Base-by-base conservation (phyloP, 2,888 invertebrate species). In the Polymixis flavicincta region DNA sequence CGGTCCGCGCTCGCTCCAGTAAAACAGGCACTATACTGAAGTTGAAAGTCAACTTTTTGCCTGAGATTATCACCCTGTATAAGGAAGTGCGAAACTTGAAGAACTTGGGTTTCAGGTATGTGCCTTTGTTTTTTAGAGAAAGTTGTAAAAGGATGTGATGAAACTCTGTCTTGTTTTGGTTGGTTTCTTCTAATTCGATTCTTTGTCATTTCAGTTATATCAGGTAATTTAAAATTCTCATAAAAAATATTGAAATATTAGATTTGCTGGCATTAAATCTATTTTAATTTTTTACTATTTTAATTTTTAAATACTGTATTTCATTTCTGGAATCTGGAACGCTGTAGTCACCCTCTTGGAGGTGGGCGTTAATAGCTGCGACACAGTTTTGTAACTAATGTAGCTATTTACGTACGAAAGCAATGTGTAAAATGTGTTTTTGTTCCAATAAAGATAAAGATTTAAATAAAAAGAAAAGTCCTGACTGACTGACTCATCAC, bases 11-110 rank as follows among this genome's bases (percentile, higher is more conserved):
- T n/a, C 97, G 98, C 80, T 97, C 97, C 70, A 98, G 98, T 71
- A 98, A 98, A 85, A 97, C 97, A 4, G 97, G 97, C 19, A 99
- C 98, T 90, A 97, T 99, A n/a, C 96, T 99, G 66, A 99, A 98
- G 90, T 93, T 99, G 76, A 98, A 98, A 93, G 98, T 98, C 0
- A 99, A 99, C 96, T 99, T 99, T 93, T 97, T 99, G 76, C 99
- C 99, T 0, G 99, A 99, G 95, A 99, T 99, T 90, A 99, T 99
- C 82, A 99, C 99, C 0, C 97, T 99, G 55, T 99, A 99, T 59
- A 99, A 99, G 95, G 99, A 99, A 97, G 99, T 99, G 50, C 97
- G 99, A 67, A 99, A 99, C 95, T 97, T 99, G 92, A 99, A 99
- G 92, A 99, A 98, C 94, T 97, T 99, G 71, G 99, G 99, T 82